Conservation (phyloP, 92 coral and sea anemone species). For the Paragorgia papillata region DNA sequence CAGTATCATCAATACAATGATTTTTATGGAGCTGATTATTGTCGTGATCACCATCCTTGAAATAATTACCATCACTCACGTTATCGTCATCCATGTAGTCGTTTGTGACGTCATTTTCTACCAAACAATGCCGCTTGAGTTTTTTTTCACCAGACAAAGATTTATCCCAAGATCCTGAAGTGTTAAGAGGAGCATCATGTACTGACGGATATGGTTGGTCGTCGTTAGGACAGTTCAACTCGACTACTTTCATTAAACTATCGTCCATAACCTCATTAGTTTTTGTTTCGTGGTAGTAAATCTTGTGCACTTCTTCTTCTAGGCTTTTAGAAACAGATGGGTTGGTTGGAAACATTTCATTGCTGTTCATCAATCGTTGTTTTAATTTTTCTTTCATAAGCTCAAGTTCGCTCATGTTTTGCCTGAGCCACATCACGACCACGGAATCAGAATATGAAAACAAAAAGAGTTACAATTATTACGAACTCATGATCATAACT, state of each 20-base stretch:
- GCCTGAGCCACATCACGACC: slow-evolving; percentile 58
- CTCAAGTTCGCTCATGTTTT: slow-evolving; percentile 90
- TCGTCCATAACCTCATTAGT: background rate
- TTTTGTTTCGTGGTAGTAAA: background rate
- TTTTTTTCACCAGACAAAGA: background rate
- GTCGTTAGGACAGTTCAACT: background rate
- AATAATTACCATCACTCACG: slow-evolving; percentile 8
- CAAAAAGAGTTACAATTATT: background rate
- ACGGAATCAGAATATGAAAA: too few species aligned
- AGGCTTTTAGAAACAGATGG: background rate
- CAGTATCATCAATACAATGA: slow-evolving; percentile 17
- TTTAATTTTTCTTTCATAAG: slow-evolving; percentile 57
- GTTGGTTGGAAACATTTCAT: background rate
- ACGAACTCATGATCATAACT: too few species aligned
- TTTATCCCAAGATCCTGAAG: background rate
- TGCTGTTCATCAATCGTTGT: slow-evolving; percentile 13
- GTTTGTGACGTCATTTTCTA: background rate
- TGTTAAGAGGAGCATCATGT: background rate
- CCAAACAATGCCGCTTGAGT: background rate
- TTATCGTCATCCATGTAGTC: background rate
- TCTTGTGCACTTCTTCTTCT: background rate
- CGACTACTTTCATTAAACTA: background rate
- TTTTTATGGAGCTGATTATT: background rate
- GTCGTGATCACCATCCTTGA: background rate
- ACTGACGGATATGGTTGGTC: background rate